Base-by-base conservation (phyloP, 2,888 invertebrate genomes). In the Acrobasis repandana region DNA sequence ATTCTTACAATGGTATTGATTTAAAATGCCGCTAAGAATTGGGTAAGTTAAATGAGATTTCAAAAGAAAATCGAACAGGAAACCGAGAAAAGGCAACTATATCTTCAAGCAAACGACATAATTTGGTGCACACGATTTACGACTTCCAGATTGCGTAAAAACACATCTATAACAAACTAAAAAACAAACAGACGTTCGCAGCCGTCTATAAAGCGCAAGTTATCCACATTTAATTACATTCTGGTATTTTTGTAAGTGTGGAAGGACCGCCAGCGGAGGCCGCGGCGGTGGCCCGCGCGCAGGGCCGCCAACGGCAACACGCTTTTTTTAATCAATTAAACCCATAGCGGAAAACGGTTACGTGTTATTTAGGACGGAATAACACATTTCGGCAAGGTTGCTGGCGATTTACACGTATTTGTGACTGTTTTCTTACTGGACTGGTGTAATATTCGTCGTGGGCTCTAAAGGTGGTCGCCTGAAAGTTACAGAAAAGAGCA, bases 131-230 rank as follows among this genome's bases (percentile, higher is more conserved):
- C 79, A 85, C 83, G 78, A 86, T 90, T 92, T 88, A 92, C 89
- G 88, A 92, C 92, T 92, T 92, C 92, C 92, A 90, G 90, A 90
- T 91, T 90, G 90, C 91, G 88, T 92, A 90, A 92, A 91, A 91
- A 90, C 88, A 87, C 88, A 87, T 86, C 84, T 90, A 89, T 89
- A 90, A 88, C 82, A 85, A 88, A 87, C 84, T 89, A 90, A 90
- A 90, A 85, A 91, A 66, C 67, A 91, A 91, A 90, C 83, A 83
- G 80, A 79, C 81, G 86, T 82, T 85, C 86, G 85, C 90, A 88
- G 81, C 86, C 90, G 90, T 87, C 91, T 88, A 89, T 90, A 90
- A 90, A 90, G 90, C 85, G 85, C 85, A 86, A 88, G 91, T 88
- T 90, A 90, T 89, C 88, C 89, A 85, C 88, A 86, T 92, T 92